These are phyloP conservation scores for Acrocephalus scirpaceus DNA, from an alignment of 2,797 vertebrate species.

Conservation along the genomic window DNA sequence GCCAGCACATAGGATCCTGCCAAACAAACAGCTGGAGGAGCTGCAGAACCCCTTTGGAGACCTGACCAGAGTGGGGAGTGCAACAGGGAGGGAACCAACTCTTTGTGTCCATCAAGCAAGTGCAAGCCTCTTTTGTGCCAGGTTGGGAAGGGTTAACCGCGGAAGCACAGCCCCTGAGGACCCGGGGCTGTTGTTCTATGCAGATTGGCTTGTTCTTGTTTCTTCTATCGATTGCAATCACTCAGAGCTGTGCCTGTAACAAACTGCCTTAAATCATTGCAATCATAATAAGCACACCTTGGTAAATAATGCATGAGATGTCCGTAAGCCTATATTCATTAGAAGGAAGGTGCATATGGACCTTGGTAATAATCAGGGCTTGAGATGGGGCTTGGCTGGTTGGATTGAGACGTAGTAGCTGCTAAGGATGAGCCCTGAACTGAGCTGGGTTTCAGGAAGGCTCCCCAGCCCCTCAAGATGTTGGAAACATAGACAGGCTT, in stretches of 20 bases:
- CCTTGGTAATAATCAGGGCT: constrained; percentile 12
- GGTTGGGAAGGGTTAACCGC: constrained; percentile 37
- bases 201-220: constrained; percentile 63
- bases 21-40: not conserved
- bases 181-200: constrained; percentile 1
- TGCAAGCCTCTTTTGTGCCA: not conserved
- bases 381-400: not conserved
- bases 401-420: constrained; percentile 13
- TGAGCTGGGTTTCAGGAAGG: not conserved
- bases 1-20: not conserved
- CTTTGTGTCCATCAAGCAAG: not conserved
- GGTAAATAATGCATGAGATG: constrained; percentile 65
- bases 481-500: not conserved
- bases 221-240: constrained; percentile 66
- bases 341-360: constrained; percentile 21
- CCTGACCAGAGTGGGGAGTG: not conserved
- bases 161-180: constrained; percentile 23
- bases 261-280: constrained; percentile 74
- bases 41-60: not conserved
- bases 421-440: not conserved
- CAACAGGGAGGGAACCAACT: not conserved
- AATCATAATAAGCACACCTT: constrained; percentile 64
- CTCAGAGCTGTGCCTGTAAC: constrained; percentile 61
- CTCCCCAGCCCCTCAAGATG: not conserved
- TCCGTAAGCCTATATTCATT: constrained; percentile 62